Conservation (phyloP, 2,797 vertebrate species). For the Tapera naevia region DNA sequence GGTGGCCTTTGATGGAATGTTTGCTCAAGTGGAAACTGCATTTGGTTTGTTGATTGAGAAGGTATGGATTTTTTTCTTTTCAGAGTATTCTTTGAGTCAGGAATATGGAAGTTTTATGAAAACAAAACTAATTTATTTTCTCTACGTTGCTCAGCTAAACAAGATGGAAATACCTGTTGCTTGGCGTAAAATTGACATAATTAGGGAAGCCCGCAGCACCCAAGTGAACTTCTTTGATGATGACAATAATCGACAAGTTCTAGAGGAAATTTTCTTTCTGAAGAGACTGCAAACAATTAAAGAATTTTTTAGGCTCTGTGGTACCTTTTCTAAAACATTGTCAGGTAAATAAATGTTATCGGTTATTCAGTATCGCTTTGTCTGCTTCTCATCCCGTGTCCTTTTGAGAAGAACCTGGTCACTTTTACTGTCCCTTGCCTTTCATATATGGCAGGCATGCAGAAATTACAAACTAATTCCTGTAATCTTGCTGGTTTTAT, state of each 20-base stretch:
- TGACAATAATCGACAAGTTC: conserved; percentile 85
- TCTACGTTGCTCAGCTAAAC: conserved; percentile 81
- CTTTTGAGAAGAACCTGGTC: background rate
- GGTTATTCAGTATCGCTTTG: background rate
- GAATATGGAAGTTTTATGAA: background rate
- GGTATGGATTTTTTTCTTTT: conserved; percentile 76
- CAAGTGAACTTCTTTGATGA: conserved; percentile 93
- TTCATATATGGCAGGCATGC: background rate
- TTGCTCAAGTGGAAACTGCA: conserved; percentile 96
- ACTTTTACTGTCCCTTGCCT: background rate
- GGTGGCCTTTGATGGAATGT: conserved; percentile 99
- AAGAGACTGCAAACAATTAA: conserved; percentile 95
- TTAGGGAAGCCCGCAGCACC: conserved; percentile 89
- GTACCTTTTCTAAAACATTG: conserved; percentile 91
- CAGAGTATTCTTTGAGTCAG: background rate
- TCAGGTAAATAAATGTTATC: conserved; percentile 81
- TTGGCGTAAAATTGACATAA: conserved; percentile 95
- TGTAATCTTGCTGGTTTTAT: background rate
- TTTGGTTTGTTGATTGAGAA: conserved; percentile 95
- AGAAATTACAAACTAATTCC: background rate
- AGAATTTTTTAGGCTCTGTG: conserved; percentile 94
- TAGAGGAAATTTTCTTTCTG: conserved; percentile 96
- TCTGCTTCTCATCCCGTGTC: background rate
- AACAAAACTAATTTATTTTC: background rate
- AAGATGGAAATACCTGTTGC: conserved; percentile 92